phyloP scores from a whole-genome alignment of 1,140 invertebrate genomes.

The Drosophila oshimai region DNA sequence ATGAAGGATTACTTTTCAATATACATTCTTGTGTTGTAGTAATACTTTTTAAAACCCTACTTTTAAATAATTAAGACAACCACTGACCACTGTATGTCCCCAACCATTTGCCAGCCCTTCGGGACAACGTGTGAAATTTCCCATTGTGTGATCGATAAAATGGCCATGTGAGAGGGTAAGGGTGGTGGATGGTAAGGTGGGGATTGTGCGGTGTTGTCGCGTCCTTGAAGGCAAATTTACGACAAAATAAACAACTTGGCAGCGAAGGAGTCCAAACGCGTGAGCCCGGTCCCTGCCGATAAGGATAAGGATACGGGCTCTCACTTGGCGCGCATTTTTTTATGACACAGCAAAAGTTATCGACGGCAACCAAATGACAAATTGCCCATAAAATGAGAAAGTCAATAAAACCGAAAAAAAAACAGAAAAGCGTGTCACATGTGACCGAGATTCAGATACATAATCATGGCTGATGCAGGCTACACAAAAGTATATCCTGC shows the following conservation, averaged over 20 bases:
- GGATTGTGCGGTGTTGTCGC: conserved; percentile 7
- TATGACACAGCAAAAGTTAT: conserved; percentile 58
- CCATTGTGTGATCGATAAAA: conserved; percentile 78
- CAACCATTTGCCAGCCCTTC: not conserved
- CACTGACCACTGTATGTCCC: not conserved
- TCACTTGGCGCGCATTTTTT: conserved; percentile 47
- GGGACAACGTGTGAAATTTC: conserved; percentile 72
- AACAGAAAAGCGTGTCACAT: conserved; percentile 3
- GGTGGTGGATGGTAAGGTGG: conserved; percentile 11
- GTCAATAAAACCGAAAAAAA: conserved; percentile 31
- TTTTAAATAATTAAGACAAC: not conserved
- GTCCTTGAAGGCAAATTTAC: conserved; percentile 75
- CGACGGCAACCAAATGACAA: conserved; percentile 55
- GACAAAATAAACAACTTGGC: conserved; percentile 76
- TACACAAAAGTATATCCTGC: not conserved
- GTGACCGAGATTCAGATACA: conserved; percentile 26
- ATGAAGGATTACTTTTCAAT: too few species aligned
- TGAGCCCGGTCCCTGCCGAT: conserved; percentile 37
- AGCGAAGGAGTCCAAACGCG: conserved; percentile 16
- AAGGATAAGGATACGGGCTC: conserved; percentile 51
- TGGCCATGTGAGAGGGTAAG: conserved; percentile 21
- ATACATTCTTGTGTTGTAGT: too few species aligned
- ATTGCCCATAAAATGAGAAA: conserved; percentile 61
- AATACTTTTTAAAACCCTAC: too few species aligned
- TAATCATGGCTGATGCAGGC: not conserved